These are phyloP conservation scores for Ophion ventricosus DNA, from an alignment of 2,888 invertebrate genomes.

Conservation along the genomic window DNA sequence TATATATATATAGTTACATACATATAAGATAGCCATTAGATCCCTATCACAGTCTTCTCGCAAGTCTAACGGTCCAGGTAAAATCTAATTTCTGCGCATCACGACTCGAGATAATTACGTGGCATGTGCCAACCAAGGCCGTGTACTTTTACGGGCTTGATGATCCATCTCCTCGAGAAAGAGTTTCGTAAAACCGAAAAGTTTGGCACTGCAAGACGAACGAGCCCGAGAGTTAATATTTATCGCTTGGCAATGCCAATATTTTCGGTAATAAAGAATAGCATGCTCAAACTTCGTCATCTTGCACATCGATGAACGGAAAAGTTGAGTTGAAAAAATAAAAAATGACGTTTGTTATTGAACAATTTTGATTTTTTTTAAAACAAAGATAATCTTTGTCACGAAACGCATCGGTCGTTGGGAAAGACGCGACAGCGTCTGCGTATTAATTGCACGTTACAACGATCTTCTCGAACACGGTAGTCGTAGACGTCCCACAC, in stretches of 20 bases:
- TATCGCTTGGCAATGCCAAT: no score
- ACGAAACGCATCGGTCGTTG: neutral
- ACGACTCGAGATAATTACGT: constrained; percentile 60
- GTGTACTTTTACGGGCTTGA: neutral
- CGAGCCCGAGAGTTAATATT: no score
- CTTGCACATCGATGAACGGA: no score
- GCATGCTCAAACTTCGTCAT: no score
- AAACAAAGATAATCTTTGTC: neutral
- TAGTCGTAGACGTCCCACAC: neutral
- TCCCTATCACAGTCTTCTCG: constrained; percentile 19
- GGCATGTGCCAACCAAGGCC: constrained; percentile 41
- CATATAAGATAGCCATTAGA: constrained; percentile 8
- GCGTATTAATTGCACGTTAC: constrained; percentile 9
- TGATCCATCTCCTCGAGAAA: neutral
- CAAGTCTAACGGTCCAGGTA: constrained; percentile 67
- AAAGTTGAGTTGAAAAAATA: no score
- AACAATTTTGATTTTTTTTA: no score
- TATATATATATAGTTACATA: neutral
- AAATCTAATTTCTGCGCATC: constrained; percentile 69
- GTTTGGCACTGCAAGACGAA: neutral
- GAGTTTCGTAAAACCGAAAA: constrained; percentile 11
- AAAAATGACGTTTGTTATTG: no score
- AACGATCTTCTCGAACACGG: neutral
- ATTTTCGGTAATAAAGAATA: no score
- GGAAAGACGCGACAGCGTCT: neutral